Evolutionary conservation across 2,113 vertebrate species (phyloP).

Genomic region (Amia ocellicauda): DNA sequence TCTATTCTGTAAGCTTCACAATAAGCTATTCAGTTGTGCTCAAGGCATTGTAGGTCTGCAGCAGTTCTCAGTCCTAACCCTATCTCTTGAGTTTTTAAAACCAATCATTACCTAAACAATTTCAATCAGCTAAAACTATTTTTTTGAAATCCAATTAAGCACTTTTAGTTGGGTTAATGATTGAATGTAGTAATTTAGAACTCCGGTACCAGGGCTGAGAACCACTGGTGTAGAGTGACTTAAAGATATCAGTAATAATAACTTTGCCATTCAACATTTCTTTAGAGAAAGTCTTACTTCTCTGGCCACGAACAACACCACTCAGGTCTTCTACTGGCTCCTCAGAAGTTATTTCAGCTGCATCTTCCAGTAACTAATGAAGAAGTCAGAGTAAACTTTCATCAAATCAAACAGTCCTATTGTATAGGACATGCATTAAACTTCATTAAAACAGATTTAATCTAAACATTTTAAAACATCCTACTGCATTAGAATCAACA

Average conservation of each 20-base stretch:
- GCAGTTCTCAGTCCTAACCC: too few species aligned
- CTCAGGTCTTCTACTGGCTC: constrained; percentile 14
- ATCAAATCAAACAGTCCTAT: too few species aligned
- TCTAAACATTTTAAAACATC: not conserved
- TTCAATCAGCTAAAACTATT: too few species aligned
- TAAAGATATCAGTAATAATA: not conserved
- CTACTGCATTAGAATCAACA: not conserved
- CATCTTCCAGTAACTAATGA: constrained; percentile 21
- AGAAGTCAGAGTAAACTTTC: not conserved
- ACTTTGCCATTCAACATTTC: not conserved
- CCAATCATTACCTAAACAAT: too few species aligned
- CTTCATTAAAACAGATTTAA: not conserved
- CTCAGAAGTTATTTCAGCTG: constrained; percentile 9
- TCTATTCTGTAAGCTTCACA: too few species aligned
- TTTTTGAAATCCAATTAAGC: too few species aligned
- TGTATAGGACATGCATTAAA: not conserved
- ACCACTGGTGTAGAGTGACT: not conserved
- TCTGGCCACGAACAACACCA: constrained; percentile 4
- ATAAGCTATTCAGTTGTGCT: too few species aligned
- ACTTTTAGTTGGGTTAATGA: too few species aligned
- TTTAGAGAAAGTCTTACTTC: constrained; percentile 23
- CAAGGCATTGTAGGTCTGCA: too few species aligned
- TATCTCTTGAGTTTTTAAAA: too few species aligned
- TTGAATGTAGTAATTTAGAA: too few species aligned
- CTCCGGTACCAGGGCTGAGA: too few species aligned